Evolutionary conservation across 2,797 vertebrate genomes (phyloP).

Genomic region (Amazonetta brasiliensis): DNA sequence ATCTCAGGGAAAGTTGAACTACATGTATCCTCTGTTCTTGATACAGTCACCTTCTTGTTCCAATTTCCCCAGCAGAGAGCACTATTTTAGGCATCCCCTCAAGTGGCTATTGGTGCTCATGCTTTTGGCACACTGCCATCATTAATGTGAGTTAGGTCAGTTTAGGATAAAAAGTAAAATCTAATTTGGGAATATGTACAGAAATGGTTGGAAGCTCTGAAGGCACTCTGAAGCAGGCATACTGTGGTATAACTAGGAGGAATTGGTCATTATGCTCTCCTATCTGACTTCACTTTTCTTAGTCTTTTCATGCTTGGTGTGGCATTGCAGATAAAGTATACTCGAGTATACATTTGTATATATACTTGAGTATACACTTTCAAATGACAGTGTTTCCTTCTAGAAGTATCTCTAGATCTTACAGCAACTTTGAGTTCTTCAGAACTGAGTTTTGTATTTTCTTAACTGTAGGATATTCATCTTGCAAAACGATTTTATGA

Average conservation of each 20-base stretch:
- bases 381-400: neutral
- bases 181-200: neutral
- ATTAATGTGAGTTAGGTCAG: neutral
- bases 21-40: neutral
- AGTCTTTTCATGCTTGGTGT: neutral
- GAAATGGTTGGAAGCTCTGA: neutral
- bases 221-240: neutral
- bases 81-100: neutral
- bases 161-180: neutral
- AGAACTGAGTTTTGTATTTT: constrained; percentile 3
- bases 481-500: constrained; percentile 98
- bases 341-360: neutral
- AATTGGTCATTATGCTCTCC: neutral
- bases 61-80: neutral
- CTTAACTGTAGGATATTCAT: constrained; percentile 90
- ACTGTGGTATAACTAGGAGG: neutral
- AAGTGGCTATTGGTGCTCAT: neutral
- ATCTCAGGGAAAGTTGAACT: neutral
- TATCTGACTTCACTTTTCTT: neutral
- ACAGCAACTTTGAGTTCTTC: neutral
- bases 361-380: neutral
- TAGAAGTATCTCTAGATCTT: neutral
- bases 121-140: neutral
- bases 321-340: neutral
- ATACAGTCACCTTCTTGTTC: neutral